phyloP scores from a whole-genome alignment of 2,888 invertebrate species.

The Drosophila paranaensis region DNA sequence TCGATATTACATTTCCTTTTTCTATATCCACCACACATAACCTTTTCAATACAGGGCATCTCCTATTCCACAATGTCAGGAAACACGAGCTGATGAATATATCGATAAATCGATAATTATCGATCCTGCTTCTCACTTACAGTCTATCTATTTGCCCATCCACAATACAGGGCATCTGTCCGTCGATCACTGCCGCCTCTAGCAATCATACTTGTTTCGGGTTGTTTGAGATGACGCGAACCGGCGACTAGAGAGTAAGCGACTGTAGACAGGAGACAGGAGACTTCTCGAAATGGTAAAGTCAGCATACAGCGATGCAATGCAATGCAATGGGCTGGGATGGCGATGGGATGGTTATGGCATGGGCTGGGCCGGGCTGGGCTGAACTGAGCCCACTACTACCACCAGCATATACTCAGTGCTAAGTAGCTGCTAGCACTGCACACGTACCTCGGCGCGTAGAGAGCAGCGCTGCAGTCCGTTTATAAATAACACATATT shows the following conservation, averaged over 20 bases:
- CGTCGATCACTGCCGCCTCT: neutral
- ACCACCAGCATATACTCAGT: constrained; percentile 7
- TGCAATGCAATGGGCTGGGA: neutral
- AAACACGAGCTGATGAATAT: too few relatives aligned
- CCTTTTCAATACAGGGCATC: neutral
- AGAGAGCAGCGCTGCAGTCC: constrained; percentile 18
- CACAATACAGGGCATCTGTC: neutral
- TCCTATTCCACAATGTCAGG: neutral
- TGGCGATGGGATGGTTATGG: neutral
- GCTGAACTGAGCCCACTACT: neutral
- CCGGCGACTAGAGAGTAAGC: constrained; percentile 26
- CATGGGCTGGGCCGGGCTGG: constrained; percentile 15
- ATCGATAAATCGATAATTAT: neutral
- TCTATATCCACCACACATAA: neutral
- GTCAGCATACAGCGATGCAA: constrained; percentile 6
- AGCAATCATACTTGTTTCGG: constrained; percentile 24
- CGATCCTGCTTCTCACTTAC: neutral
- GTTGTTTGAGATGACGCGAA: constrained; percentile 42
- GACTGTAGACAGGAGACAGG: constrained; percentile 23
- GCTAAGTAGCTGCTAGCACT: constrained; percentile 23
- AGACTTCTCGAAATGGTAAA: constrained; percentile 11
- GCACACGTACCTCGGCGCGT: constrained; percentile 10
- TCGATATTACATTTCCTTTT: neutral
- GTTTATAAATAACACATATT: constrained; percentile 73
- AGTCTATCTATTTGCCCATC: too few relatives aligned